phyloP scores from a whole-genome alignment of 2,888 invertebrate species.

The Cephonodes hylas region DNA sequence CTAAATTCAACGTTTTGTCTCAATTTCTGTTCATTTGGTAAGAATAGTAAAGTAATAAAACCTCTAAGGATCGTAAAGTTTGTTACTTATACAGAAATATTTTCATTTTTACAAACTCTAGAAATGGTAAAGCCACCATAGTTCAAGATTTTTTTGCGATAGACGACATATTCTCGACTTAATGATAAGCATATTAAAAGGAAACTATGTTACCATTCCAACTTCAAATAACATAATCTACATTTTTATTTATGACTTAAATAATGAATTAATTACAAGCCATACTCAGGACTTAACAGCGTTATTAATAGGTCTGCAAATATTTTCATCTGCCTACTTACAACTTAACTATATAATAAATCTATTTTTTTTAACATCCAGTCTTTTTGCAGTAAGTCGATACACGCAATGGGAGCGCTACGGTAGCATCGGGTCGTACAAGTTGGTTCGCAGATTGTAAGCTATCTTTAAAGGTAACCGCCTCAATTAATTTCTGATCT shows the following conservation, averaged over 20 bases:
- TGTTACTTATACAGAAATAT: too few species aligned
- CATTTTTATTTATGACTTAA: not conserved
- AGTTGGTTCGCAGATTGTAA: slow-evolving; percentile 58
- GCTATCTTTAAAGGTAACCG: slow-evolving; percentile 48
- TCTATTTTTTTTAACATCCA: not conserved
- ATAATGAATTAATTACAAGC: not conserved
- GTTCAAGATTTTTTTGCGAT: too few species aligned
- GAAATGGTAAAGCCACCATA: too few species aligned
- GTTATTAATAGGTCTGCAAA: not conserved
- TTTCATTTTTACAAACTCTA: too few species aligned
- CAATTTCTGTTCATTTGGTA: too few species aligned
- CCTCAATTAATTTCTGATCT: slow-evolving; percentile 50
- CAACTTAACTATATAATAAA: not conserved
- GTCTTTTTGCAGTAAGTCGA: not conserved
- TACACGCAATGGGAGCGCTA: not conserved
- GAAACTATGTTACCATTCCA: not conserved
- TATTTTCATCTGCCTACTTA: not conserved
- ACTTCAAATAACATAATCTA: not conserved
- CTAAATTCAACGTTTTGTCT: too few species aligned
- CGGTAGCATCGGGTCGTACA: slow-evolving; percentile 26
- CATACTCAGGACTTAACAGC: not conserved
- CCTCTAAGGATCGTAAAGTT: too few species aligned
- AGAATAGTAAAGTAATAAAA: too few species aligned
- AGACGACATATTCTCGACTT: too few species aligned
- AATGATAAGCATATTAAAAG: too few species aligned